phyloP scores from a whole-genome alignment of 1,140 invertebrate species.

The Branchinecta lynchi region DNA sequence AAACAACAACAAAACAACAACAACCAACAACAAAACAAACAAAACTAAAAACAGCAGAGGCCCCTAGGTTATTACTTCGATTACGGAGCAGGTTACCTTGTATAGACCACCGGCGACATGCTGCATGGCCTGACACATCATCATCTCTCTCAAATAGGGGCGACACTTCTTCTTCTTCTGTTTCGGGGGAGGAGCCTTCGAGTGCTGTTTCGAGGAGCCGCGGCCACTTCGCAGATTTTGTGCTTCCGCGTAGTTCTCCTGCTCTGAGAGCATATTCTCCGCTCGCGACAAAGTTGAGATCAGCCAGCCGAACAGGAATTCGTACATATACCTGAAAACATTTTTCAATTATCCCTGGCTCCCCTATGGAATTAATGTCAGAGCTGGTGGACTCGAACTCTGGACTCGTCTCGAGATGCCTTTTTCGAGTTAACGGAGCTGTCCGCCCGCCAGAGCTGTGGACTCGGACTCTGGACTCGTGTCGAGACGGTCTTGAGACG shows the following conservation, averaged over 20 bases:
- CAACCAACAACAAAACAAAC: too few species aligned
- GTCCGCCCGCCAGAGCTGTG: too few species aligned
- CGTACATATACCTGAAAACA: conserved; percentile 65
- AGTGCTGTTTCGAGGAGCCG: not conserved
- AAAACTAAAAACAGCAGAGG: too few species aligned
- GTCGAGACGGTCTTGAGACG: too few species aligned
- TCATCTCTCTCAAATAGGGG: conserved; percentile 63
- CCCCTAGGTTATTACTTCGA: too few species aligned
- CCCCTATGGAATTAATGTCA: too few species aligned
- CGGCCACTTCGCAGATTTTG: conserved; percentile 23
- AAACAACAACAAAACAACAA: too few species aligned
- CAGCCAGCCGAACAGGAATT: conserved; percentile 86
- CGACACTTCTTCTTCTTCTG: conserved; percentile 37
- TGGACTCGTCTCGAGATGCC: too few species aligned
- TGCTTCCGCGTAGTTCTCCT: conserved; percentile 42
- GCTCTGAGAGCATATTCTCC: conserved; percentile 61
- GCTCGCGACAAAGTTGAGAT: conserved; percentile 76
- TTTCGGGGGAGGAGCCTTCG: conserved; percentile 24
- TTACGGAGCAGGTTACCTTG: conserved; percentile 43
- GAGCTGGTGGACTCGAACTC: too few species aligned
- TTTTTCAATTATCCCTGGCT: too few species aligned
- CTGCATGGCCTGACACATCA: conserved; percentile 73
- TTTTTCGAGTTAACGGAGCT: too few species aligned
- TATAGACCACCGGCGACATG: conserved; percentile 90
- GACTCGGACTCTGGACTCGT: too few species aligned